Conservation (phyloP, 2,888 invertebrate species). For the Andrena bicolor region DNA sequence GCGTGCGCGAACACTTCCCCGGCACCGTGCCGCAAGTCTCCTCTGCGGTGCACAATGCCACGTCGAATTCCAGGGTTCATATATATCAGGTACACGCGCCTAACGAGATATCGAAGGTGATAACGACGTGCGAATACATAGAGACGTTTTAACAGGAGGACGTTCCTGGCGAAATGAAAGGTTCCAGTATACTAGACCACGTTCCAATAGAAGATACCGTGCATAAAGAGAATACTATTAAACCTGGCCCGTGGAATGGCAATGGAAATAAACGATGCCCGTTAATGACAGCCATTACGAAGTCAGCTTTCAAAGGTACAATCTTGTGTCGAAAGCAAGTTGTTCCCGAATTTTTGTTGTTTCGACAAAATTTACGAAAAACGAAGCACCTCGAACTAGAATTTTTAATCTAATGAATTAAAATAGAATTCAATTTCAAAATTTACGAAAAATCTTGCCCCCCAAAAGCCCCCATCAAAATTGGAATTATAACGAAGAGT, state of each 20-base stretch:
- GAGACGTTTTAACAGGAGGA: conserved; percentile 76
- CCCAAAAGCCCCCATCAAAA: too few relatives aligned
- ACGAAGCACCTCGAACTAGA: too few relatives aligned
- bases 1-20: conserved; percentile 86
- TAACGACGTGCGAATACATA: conserved; percentile 1
- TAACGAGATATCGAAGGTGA: not conserved
- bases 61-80: conserved; percentile 86
- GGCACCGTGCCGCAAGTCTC: conserved; percentile 86
- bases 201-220: conserved; percentile 86
- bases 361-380: too few relatives aligned
- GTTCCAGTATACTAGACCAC: conserved; percentile 87
- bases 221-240: conserved; percentile 90
- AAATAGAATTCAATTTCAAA: too few relatives aligned
- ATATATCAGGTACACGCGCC: conserved; percentile 86
- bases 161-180: conserved; percentile 75
- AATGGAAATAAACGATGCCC: conserved; percentile 82
- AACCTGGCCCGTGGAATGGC: conserved; percentile 90
- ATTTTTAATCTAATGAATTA: too few relatives aligned
- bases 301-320: conserved; percentile 86
- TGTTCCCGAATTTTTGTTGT: not conserved
- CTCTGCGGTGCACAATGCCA: conserved; percentile 81
- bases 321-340: conserved; percentile 1
- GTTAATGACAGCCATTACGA: conserved; percentile 76
- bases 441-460: too few relatives aligned
- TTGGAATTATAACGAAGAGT: not conserved